Evolutionary conservation across 1,140 invertebrate genomes (phyloP), one percentile per base, ranked within the genome.

Genomic region (Bombus huntii): DNA sequence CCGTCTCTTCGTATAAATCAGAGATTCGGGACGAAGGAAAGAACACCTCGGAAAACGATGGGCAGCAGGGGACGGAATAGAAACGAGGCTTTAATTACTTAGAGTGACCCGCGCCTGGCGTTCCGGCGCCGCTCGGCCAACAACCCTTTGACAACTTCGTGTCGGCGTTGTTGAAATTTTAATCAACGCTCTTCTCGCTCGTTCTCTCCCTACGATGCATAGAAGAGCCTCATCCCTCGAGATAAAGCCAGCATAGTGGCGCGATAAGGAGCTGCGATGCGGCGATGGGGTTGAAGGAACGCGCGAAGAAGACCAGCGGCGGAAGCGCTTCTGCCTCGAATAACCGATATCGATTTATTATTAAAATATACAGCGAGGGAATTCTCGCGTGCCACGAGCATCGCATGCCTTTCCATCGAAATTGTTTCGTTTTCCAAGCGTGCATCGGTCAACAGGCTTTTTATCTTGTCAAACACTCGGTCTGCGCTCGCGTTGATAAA

Each of bases 51-150:
- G 47, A 0, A 22, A 53, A 53, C 47, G 47, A 53, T 53, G 47
- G 47, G 47, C 47, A 53, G 47, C 28, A 10, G 15, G 10, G 9
- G 13, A 22, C 6, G 25, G 75, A 62, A 62, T 31, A 65, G 39
- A 90, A 91, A 90, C 83, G 78, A 88, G 88, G 57, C 84, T 87
- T 89, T 94, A 94, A 93, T 94, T 93, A 93, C 93, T 93, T 88
- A 89, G 84, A 89, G 87, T 75, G 73, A 66, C 42, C 75, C 18
- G 22, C 31, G 59, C 28, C 77, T 81, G 12, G 13, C 34, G 53
- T 31, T 31, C 70, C n/a, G 57, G 42, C 42, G 39, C 37, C 82
- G 57, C 31, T 31, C n/a, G 47, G 59, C 28, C 34, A 57, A 31
- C 47, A 42, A 44, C 65, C 59, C 80, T 86, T 86, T 82, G 62